phyloP scores from a whole-genome alignment of 2,888 invertebrate species.

The Parnassius glacialis region DNA sequence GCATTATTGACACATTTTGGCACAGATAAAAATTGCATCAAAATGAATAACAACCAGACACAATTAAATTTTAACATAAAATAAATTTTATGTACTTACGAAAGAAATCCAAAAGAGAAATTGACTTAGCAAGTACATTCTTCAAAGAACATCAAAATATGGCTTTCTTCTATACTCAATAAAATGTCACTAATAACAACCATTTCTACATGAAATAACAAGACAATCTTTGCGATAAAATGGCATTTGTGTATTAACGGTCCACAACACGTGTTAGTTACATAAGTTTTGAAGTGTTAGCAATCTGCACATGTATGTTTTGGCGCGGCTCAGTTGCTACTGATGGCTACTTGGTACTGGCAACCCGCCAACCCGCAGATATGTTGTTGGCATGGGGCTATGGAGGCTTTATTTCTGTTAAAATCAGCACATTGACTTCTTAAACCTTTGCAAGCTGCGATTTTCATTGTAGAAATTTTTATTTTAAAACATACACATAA shows the following conservation, averaged over 20 bases:
- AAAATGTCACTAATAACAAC: not conserved
- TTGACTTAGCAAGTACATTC: not conserved
- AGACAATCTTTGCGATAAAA: not conserved
- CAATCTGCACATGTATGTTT: constrained; percentile 5
- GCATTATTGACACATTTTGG: not conserved
- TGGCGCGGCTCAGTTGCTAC: constrained; percentile 1
- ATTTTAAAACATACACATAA: too few relatives aligned
- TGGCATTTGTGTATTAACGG: not conserved
- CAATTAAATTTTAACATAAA: not conserved
- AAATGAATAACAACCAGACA: too few relatives aligned
- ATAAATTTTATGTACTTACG: constrained; percentile 1
- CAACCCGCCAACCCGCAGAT: not conserved
- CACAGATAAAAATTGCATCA: not conserved
- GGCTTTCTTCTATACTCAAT: not conserved
- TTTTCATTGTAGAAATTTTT: too few relatives aligned
- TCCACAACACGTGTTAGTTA: not conserved
- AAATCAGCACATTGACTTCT: too few relatives aligned
- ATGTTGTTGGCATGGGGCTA: not conserved
- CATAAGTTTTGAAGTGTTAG: not conserved
- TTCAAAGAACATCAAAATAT: not conserved
- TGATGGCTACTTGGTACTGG: not conserved
- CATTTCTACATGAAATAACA: not conserved
- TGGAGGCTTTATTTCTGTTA: not conserved
- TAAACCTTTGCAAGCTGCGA: too few relatives aligned
- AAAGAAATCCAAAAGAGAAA: constrained; percentile 1